Evolutionary conservation across 2,888 invertebrate species (phyloP).

Genomic region (Cistogaster globosa): DNA sequence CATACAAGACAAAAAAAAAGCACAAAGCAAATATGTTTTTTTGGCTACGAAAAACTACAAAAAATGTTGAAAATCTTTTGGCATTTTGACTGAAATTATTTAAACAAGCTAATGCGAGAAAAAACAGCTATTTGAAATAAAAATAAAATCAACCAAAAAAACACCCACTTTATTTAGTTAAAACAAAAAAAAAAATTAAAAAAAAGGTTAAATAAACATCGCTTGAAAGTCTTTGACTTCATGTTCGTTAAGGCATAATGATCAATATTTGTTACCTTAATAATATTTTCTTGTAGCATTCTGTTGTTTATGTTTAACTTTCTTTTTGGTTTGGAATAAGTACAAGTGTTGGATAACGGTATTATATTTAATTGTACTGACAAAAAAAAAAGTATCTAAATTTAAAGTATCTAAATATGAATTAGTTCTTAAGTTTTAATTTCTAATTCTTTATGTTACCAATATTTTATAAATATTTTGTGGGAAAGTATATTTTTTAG

Average conservation of each 20-base stretch:
- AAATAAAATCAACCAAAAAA: slow-evolving; percentile 28
- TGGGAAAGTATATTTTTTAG: no score
- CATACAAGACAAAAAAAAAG: slow-evolving; percentile 13
- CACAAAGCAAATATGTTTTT: not conserved
- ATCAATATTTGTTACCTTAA: not conserved
- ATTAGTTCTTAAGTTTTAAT: no score
- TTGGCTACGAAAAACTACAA: not conserved
- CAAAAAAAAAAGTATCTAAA: no score
- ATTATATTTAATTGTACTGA: not conserved
- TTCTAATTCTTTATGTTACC: no score
- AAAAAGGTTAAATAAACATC: slow-evolving; percentile 2
- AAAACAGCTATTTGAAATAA: not conserved
- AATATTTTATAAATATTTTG: no score
- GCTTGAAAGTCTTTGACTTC: slow-evolving; percentile 18
- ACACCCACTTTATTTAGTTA: slow-evolving; percentile 29
- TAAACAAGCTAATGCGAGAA: slow-evolving; percentile 6
- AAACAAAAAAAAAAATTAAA: no score
- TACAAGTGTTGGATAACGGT: not conserved
- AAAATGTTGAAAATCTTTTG: slow-evolving; percentile 64
- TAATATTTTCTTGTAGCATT: not conserved
- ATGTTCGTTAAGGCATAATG: not conserved
- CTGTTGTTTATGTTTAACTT: no score
- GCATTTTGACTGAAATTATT: slow-evolving; percentile 56
- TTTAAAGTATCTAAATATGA: no score
- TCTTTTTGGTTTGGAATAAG: not conserved